These are phyloP conservation scores for Acrocephalus arundinaceus DNA, from an alignment of 2,113 vertebrate genomes.

Conservation along the genomic window DNA sequence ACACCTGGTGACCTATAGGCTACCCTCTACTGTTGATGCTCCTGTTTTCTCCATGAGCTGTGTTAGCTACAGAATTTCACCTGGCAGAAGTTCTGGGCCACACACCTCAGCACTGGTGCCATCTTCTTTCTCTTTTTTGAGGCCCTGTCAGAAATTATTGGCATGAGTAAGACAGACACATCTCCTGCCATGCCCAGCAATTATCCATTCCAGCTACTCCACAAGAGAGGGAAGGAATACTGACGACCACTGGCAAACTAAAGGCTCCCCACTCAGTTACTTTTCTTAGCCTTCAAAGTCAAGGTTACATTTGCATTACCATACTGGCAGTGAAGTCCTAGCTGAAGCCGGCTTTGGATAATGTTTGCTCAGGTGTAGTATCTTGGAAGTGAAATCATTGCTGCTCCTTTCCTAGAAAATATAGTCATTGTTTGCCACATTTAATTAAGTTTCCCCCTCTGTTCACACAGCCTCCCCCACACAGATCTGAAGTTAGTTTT, in stretches of 20 bases:
- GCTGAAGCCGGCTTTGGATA: constrained; percentile 29
- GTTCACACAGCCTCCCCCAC: constrained; percentile 1
- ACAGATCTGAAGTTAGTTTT: constrained; percentile 52
- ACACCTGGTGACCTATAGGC: neutral
- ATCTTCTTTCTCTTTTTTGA: neutral
- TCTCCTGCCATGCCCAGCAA: neutral
- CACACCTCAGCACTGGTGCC: neutral
- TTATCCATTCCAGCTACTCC: neutral
- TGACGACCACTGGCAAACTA: neutral
- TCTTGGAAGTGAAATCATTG: constrained; percentile 40
- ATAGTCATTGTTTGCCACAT: constrained; percentile 54
- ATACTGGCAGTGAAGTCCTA: neutral
- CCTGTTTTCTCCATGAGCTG: neutral
- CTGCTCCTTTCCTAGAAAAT: constrained; percentile 29
- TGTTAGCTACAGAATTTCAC: neutral
- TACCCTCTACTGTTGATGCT: neutral
- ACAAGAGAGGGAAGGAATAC: neutral
- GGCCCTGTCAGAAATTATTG: neutral
- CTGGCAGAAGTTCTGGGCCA: neutral
- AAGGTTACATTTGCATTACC: neutral
- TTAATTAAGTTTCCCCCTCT: constrained; percentile 55
- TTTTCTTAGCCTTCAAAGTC: constrained; percentile 4
- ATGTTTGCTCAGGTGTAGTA: constrained; percentile 63
- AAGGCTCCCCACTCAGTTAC: neutral
- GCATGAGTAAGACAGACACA: neutral